Evolutionary conservation across 2,113 vertebrate species (phyloP).

Genomic region (Podarcis raffonei): DNA sequence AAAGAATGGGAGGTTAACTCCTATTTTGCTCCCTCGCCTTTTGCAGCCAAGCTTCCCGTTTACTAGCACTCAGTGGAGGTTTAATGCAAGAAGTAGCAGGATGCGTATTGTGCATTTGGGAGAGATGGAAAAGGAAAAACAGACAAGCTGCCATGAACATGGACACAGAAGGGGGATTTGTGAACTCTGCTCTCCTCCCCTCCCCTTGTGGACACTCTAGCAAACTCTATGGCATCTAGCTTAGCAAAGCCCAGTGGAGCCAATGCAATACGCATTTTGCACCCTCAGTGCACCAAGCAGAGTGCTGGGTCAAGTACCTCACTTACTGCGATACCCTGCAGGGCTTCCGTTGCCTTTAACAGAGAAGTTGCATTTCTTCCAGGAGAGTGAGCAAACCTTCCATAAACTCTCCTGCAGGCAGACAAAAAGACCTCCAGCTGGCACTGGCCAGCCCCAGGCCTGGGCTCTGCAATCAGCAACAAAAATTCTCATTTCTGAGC

Average conservation of each 20-base stretch:
- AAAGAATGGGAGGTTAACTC: neutral
- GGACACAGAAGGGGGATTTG: neutral
- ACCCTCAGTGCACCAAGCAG: neutral
- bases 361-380: neutral
- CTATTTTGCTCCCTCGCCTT: neutral
- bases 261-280: neutral
- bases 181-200: neutral
- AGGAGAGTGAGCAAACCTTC: neutral
- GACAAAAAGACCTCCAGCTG: constrained; percentile 3
- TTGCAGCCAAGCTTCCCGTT: neutral
- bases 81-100: neutral
- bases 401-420: neutral
- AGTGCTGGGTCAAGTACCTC: constrained; percentile 1
- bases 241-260: neutral
- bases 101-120: neutral
- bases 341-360: neutral
- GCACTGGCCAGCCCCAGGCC: neutral
- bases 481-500: neutral
- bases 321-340: neutral
- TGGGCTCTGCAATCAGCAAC: neutral
- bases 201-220: neutral
- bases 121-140: neutral
- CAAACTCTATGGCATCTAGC: neutral
- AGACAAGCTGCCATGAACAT: neutral
- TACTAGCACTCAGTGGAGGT: neutral